Evolutionary conservation across 2,113 vertebrate genomes (phyloP).

Genomic region (Parus major): DNA sequence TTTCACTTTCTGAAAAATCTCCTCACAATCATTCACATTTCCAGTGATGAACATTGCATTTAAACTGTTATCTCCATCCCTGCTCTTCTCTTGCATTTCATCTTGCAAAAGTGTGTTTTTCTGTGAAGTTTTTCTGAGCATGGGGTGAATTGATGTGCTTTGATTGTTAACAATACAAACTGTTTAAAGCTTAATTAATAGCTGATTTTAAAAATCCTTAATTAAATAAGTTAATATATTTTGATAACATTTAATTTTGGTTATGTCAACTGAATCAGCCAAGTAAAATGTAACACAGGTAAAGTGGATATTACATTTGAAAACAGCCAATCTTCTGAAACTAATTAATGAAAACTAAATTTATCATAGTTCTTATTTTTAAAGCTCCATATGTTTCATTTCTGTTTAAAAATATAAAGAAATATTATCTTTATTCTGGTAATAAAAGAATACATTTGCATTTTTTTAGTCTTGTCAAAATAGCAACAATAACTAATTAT

Average conservation of each 20-base stretch:
- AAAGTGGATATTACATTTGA: background rate
- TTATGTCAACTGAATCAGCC: slow-evolving; percentile 35
- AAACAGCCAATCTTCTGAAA: background rate
- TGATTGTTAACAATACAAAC: slow-evolving; percentile 42
- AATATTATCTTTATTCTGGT: background rate
- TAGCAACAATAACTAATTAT: background rate
- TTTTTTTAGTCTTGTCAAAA: background rate
- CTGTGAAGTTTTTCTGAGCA: slow-evolving; percentile 58
- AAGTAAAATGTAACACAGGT: slow-evolving; percentile 17
- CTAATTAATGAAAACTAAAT: background rate
- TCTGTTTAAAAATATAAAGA: background rate
- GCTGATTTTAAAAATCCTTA: slow-evolving; percentile 31
- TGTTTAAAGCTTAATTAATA: slow-evolving; percentile 44
- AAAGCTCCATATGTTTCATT: background rate
- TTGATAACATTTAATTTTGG: slow-evolving; percentile 53
- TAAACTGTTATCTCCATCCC: slow-evolving; percentile 39
- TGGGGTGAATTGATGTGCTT: slow-evolving; percentile 45
- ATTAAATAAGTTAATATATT: slow-evolving; percentile 44
- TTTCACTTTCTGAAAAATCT: slow-evolving; percentile 49
- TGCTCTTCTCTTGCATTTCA: slow-evolving; percentile 43
- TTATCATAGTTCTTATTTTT: background rate
- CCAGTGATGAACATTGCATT: background rate
- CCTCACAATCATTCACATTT: slow-evolving; percentile 44
- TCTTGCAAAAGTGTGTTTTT: slow-evolving; percentile 55
- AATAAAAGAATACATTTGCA: background rate